These are phyloP conservation scores for Clavelina lepadiformis DNA, from an alignment of 23 tunicate genomes.

Conservation along the genomic window DNA sequence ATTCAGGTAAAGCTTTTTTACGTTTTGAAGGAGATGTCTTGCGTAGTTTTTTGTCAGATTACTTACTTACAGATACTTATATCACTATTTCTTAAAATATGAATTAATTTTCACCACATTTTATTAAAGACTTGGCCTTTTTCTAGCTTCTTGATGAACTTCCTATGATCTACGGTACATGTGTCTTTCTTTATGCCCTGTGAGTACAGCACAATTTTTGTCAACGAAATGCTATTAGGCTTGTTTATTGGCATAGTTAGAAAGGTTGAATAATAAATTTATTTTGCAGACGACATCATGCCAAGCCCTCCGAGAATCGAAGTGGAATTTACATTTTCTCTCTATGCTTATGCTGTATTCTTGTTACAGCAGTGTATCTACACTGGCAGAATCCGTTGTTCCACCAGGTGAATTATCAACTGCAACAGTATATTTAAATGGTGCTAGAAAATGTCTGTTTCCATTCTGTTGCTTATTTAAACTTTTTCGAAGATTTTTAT, in stretches of 20 bases:
- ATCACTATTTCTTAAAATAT: no score
- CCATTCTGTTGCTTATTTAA: no score
- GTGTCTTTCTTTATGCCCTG: slow-evolving; percentile 84
- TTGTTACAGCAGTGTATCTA: slow-evolving; percentile 65
- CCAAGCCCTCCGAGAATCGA: slow-evolving; percentile 30
- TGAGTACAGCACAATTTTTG: slow-evolving; percentile 23
- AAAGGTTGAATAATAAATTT: no score
- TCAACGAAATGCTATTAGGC: neutral
- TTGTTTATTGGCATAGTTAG: neutral
- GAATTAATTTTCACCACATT: no score
- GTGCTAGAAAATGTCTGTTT: no score
- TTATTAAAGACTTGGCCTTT: neutral
- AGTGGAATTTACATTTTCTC: slow-evolving; percentile 15
- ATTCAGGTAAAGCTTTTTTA: no score
- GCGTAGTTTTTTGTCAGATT: no score
- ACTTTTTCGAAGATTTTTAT: neutral
- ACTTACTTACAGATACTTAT: no score
- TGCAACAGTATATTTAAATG: no score
- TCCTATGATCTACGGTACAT: slow-evolving; percentile 87
- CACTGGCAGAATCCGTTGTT: slow-evolving; percentile 68
- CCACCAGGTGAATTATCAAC: slow-evolving; percentile 79
- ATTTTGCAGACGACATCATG: slow-evolving; percentile 66
- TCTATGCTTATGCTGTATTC: slow-evolving; percentile 28
- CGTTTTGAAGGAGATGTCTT: no score
- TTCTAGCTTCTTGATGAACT: slow-evolving; percentile 87